Conservation (phyloP, 2,797 vertebrate genomes). For the Pempheris klunzingeri region DNA sequence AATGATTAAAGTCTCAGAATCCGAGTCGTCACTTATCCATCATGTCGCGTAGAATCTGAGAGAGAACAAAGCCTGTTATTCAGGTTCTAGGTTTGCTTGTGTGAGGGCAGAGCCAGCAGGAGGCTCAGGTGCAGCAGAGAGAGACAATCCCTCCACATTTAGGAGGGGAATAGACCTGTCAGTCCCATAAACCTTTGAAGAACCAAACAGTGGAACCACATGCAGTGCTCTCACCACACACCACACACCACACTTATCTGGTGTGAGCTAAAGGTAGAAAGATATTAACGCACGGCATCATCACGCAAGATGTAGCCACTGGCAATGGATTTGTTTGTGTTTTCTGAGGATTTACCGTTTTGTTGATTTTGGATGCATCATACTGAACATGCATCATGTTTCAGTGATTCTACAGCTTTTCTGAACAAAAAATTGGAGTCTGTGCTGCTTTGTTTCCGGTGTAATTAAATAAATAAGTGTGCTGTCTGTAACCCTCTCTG, state of each 20-base stretch:
- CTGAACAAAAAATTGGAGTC: constrained; percentile 8
- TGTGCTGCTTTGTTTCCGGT: constrained; percentile 28
- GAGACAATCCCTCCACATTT: constrained; percentile 75
- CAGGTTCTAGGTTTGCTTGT: constrained; percentile 54
- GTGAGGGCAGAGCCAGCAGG: constrained; percentile 51
- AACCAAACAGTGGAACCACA: constrained; percentile 74
- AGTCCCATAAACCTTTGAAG: constrained; percentile 70
- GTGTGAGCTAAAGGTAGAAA: constrained; percentile 61
- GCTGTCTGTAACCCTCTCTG: constrained; percentile 13
- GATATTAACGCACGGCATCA: constrained; percentile 40
- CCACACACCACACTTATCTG: constrained; percentile 61
- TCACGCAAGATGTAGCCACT: constrained; percentile 43
- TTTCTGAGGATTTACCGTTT: constrained; percentile 12
- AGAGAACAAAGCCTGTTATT: constrained; percentile 59
- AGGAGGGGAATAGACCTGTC: constrained; percentile 79
- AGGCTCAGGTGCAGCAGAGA: constrained; percentile 80
- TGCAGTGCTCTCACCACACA: constrained; percentile 44
- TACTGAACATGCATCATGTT: constrained; percentile 36
- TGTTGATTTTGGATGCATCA: constrained; percentile 24
- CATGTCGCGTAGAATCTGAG: constrained; percentile 25
- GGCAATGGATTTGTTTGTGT: constrained; percentile 41
- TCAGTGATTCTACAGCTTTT: constrained; percentile 37
- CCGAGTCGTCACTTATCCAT: constrained; percentile 27
- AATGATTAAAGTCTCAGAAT: constrained; percentile 42
- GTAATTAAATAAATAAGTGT: constrained; percentile 19